Conservation (phyloP, 2,797 vertebrate species). For the Eremophila alpestris region DNA sequence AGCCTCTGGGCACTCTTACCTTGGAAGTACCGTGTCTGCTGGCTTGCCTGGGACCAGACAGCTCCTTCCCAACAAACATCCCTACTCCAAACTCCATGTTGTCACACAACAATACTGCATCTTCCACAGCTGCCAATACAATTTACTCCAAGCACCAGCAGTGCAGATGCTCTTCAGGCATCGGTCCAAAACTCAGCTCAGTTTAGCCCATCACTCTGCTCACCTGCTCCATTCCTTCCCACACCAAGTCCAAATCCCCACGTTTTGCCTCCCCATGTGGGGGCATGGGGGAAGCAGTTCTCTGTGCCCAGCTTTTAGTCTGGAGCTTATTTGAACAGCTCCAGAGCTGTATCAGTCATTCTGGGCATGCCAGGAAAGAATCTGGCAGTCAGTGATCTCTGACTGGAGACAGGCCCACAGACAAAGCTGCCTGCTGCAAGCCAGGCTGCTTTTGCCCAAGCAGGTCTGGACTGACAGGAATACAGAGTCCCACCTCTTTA, state of each 20-base stretch:
- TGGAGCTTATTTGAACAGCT: background rate
- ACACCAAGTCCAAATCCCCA: background rate
- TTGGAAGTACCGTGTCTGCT: background rate
- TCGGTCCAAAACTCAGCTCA: accelerated
- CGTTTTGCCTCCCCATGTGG: background rate
- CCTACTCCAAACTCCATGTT: background rate
- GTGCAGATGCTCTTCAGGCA: background rate
- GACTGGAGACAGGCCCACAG: background rate
- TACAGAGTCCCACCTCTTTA: too few relatives aligned
- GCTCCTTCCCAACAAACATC: background rate
- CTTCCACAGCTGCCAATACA: background rate
- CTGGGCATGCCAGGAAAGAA: background rate
- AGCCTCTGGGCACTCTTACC: background rate
- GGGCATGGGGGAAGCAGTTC: background rate
- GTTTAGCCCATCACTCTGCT: background rate
- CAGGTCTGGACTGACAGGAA: background rate
- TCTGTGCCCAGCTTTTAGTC: background rate
- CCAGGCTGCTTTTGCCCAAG: background rate
- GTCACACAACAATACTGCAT: background rate
- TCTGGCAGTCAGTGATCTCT: background rate
- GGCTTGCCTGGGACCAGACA: background rate
- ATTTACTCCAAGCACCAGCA: background rate
- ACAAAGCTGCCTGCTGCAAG: background rate
- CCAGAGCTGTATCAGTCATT: background rate
- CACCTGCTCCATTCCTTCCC: background rate